A percentile compares a stretch with the other conserved stretches of the same genome.
phyloP scores from a whole-genome alignment of 2,113 vertebrate genomes.

The Oxygymnocypris stewartii region DNA sequence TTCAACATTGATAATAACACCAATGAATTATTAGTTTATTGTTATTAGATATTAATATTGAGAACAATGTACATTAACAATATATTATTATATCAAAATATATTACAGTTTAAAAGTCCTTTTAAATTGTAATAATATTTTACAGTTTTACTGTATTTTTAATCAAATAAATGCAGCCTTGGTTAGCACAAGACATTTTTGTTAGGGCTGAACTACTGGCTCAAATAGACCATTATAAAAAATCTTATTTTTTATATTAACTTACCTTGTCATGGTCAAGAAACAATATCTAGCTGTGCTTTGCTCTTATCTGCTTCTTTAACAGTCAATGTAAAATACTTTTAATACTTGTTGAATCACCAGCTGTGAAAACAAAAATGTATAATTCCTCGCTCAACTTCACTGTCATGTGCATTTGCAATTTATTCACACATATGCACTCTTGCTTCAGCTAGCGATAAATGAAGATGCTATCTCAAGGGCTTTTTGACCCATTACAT shows the following conservation, averaged over 20 bases:
- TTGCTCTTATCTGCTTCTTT: not conserved
- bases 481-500: conserved; percentile 26
- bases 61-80: too few relatives aligned
- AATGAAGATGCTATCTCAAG: conserved; percentile 20
- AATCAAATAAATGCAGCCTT: not conserved
- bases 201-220: too few relatives aligned
- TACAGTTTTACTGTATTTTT: too few relatives aligned
- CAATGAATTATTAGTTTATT: too few relatives aligned
- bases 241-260: not conserved
- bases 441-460: conserved; percentile 8
- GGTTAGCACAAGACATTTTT: too few relatives aligned
- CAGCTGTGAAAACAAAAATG: not conserved
- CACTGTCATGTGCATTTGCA: not conserved
- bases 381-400: not conserved
- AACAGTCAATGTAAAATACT: not conserved
- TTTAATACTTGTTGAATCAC: conserved; percentile 10
- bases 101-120: too few relatives aligned
- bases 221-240: not conserved
- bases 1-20: too few relatives aligned
- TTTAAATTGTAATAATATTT: too few relatives aligned
- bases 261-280: not conserved
- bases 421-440: not conserved
- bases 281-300: not conserved
- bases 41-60: too few relatives aligned
- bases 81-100: too few relatives aligned